Evolutionary conservation across 2,113 vertebrate species (phyloP).

Genomic region (Rhabdornis inornatus): DNA sequence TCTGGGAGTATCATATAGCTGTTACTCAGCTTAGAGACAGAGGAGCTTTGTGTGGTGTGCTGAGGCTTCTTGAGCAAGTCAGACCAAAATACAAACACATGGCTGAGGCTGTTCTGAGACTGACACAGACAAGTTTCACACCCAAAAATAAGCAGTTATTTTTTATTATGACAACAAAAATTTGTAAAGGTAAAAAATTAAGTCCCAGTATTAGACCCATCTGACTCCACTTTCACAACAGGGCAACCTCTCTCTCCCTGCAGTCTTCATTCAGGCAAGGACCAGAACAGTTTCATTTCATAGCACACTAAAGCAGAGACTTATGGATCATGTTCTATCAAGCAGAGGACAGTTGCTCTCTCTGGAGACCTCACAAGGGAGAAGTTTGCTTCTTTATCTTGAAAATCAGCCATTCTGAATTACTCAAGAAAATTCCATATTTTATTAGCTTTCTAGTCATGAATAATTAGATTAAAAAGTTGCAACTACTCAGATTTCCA

Average conservation of each 20-base stretch:
- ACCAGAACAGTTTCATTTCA: not conserved
- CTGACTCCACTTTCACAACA: not conserved
- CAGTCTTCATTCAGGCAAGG: not conserved
- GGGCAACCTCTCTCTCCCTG: not conserved
- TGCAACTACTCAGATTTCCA: not conserved
- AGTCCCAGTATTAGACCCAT: not conserved
- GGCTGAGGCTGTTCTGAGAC: conserved; percentile 15
- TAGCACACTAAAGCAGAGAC: not conserved
- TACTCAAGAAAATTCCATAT: not conserved
- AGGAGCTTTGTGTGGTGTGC: conserved; percentile 70
- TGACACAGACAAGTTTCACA: conserved; percentile 48
- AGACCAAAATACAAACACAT: conserved; percentile 63
- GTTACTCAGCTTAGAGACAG: conserved; percentile 70
- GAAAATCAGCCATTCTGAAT: not conserved
- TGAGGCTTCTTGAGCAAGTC: conserved; percentile 28
- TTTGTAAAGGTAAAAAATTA: conserved; percentile 7
- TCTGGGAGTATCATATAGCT: conserved; percentile 79
- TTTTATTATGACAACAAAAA: conserved; percentile 51
- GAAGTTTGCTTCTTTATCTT: not conserved
- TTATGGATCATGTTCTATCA: not conserved
- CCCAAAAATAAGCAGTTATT: conserved; percentile 42
- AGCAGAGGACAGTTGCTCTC: not conserved
- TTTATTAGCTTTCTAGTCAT: not conserved
- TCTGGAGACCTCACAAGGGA: not conserved
- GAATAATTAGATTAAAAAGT: not conserved